Base-by-base conservation (phyloP, 2,888 invertebrate species). In the Muschampia plurimacula region DNA sequence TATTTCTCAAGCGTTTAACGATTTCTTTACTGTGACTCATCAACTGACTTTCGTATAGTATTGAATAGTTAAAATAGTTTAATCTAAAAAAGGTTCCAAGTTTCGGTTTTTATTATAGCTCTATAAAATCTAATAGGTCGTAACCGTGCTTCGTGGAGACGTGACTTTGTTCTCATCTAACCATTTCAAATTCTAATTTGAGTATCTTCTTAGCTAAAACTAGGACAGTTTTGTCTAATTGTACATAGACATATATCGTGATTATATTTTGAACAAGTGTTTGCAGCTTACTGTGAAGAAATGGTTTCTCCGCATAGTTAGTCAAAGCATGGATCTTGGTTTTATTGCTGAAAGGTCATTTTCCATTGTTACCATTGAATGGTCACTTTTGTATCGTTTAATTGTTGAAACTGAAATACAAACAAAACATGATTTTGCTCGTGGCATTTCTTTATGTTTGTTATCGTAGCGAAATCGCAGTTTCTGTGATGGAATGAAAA, bases 121-220 rank as follows among this genome's bases (percentile, higher is more conserved):
- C 84, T 86, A 89, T 91, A 88, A 92, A 92, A 88, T 77, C 85
- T 79, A 83, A 89, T 87, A 88, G 87, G 81, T 89, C 89, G 88
- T 90, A 86, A 90, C 86, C 79, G 79, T 83, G 75, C 77, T 76
- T 76, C 77, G 77, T 78, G 72, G 72, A 63, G 73, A 80, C 74
- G 77, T 73, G 78, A 79, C 82, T 83, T 81, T 81, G 83, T 83
- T 84, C 83, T 82, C 78, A 84, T 84, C 76, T 75, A 79, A 79
- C 77, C 75, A 63, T 81, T 81, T 82, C 81, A 82, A 84, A 80
- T 83, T 84, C 81, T 82, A 59, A 82, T 81, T 74, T 41, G 46
- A 67, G 55, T 57, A 57, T 57, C 55, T 55, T 28, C 55, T 55
- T 55, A 57, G 55, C 28, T 57, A 12, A 81, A 82, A 83, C 80